Evolutionary conservation across 2,113 vertebrate genomes (phyloP).

Genomic region (Ornithorhynchus anatinus): DNA sequence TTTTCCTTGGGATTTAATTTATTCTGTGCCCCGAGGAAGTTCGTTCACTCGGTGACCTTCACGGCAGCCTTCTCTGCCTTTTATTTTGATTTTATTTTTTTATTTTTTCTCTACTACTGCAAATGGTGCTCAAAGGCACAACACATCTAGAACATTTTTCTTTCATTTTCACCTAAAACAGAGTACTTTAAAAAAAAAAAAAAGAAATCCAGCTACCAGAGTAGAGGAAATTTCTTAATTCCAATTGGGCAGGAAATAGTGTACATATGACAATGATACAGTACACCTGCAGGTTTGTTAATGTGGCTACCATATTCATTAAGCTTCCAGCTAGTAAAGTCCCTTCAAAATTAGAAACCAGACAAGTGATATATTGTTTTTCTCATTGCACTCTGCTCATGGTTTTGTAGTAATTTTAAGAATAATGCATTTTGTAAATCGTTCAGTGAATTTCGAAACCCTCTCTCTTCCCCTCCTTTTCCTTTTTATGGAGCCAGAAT

Average conservation of each 20-base stretch:
- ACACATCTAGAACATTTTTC: constrained; percentile 72
- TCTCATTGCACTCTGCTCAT: background rate
- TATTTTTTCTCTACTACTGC: too few species aligned
- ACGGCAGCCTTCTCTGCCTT: constrained; percentile 86
- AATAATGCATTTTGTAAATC: too few species aligned
- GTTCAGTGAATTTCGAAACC: too few species aligned
- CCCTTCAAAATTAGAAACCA: background rate
- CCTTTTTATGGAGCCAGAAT: background rate
- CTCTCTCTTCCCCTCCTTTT: background rate
- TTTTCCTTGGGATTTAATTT: constrained; percentile 95
- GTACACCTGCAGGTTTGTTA: background rate
- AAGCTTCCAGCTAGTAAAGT: background rate
- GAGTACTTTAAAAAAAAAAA: constrained; percentile 48
- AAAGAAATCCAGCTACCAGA: constrained; percentile 56
- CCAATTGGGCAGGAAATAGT: constrained; percentile 43
- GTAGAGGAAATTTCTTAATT: constrained; percentile 66
- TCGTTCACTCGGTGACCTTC: constrained; percentile 98
- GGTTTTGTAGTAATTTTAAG: too few species aligned
- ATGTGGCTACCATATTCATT: background rate
- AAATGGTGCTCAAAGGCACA: constrained; percentile 80
- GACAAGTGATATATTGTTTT: background rate
- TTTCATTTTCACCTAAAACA: constrained; percentile 73
- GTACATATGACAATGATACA: constrained; percentile 6
- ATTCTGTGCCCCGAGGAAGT: constrained; percentile 99
- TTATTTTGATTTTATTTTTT: too few species aligned